A percentile compares a stretch with the other conserved stretches of the same genome.
Conservation (phyloP, 2,888 invertebrate species). For the Meteorus cinctellus region DNA sequence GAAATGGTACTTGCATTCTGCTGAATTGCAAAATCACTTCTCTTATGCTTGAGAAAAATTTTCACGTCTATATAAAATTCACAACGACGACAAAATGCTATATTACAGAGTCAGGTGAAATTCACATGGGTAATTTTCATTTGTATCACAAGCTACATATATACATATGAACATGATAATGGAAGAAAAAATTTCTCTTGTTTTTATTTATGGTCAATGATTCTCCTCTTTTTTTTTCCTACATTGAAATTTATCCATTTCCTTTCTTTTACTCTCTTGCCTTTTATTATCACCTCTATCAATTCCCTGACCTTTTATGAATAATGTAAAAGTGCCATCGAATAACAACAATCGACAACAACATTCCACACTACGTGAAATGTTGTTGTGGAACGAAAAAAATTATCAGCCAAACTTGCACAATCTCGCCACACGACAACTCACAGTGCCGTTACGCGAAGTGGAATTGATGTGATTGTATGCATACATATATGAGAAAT, state of each 20-base stretch:
- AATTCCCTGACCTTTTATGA: not conserved
- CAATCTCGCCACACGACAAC: not conserved
- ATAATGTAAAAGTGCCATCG: not conserved
- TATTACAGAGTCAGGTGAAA: not conserved
- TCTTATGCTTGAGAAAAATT: not conserved
- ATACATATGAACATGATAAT: not conserved
- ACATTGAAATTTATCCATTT: not conserved
- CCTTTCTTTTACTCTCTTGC: not conserved
- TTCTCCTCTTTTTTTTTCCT: not conserved
- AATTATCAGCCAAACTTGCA: constrained; percentile 10
- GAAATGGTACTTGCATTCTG: constrained; percentile 37
- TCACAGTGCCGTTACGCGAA: constrained; percentile 33
- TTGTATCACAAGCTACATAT: not conserved
- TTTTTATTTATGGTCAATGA: not conserved
- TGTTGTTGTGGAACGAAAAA: constrained; percentile 5
- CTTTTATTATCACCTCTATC: constrained; percentile 13
- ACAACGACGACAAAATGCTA: not conserved
- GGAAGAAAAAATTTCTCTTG: not conserved
- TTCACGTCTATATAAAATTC: not conserved
- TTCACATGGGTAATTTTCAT: not conserved
- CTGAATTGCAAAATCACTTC: constrained; percentile 31
- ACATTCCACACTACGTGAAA: constrained; percentile 8
- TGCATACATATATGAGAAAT: not conserved
- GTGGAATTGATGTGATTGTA: constrained; percentile 41
- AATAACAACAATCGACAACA: not conserved